A percentile compares a stretch with the other conserved stretches of the same genome.
phyloP scores from a whole-genome alignment of 2,113 vertebrate genomes.

The Puffinus mauretanicus region DNA sequence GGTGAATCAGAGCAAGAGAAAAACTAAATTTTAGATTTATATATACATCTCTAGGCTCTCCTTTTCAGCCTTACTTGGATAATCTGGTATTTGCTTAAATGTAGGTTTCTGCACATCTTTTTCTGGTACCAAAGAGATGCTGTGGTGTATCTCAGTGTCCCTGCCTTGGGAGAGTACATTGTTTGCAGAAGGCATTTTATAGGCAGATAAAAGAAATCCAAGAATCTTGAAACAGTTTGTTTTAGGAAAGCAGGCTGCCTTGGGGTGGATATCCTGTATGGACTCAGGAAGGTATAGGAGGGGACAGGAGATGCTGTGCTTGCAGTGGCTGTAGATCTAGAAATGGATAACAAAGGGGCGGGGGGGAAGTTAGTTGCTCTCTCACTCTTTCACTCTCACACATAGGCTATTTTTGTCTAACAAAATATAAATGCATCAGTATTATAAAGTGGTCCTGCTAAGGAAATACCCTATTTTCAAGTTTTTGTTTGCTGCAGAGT shows the following conservation, averaged over 20 bases:
- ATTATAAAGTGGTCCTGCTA: background rate
- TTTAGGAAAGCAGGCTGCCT: conserved; percentile 40
- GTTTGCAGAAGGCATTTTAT: background rate
- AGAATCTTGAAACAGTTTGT: conserved; percentile 6
- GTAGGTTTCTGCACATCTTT: background rate
- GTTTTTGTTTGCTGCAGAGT: background rate
- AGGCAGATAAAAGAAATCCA: conserved; percentile 26
- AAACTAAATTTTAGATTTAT: background rate
- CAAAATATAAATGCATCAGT: background rate
- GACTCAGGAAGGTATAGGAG: conserved; percentile 58
- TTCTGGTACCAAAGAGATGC: background rate
- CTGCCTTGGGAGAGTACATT: background rate
- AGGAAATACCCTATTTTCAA: background rate
- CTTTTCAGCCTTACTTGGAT: background rate
- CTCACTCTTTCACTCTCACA: background rate
- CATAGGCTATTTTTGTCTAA: conserved; percentile 23
- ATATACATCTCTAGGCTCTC: background rate
- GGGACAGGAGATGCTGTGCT: conserved; percentile 27
- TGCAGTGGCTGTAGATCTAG: conserved; percentile 30
- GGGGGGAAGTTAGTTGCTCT: background rate
- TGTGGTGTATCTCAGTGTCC: background rate
- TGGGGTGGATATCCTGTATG: conserved; percentile 52
- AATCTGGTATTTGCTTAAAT: background rate
- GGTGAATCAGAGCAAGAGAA: background rate
- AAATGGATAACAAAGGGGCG: background rate